A percentile compares a stretch with the other conserved stretches of the same genome.
phyloP scores from a whole-genome alignment of 2,113 vertebrate genomes.

The Tyto alba region DNA sequence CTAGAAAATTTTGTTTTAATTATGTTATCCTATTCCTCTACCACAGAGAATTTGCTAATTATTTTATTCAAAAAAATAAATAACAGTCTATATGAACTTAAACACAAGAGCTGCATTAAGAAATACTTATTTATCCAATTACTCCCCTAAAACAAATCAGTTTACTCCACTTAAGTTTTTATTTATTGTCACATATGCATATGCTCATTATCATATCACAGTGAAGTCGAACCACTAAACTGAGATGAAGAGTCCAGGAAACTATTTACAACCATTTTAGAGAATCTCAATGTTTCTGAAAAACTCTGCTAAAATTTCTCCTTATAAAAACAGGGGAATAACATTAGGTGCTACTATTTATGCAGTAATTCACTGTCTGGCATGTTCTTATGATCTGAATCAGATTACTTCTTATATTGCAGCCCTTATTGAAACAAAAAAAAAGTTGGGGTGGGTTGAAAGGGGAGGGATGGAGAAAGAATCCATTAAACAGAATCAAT shows the following conservation, averaged over 20 bases:
- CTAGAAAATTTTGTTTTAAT: background rate
- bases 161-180: background rate
- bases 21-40: background rate
- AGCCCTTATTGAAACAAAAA: background rate
- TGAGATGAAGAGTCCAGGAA: background rate
- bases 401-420: background rate
- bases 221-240: background rate
- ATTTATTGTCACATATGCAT: background rate
- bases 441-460: too few species aligned
- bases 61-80: background rate
- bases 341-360: background rate
- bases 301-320: background rate
- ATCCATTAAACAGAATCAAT: background rate
- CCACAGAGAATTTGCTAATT: background rate
- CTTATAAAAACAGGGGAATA: background rate
- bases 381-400: background rate
- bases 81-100: background rate
- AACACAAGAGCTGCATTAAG: background rate
- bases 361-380: background rate
- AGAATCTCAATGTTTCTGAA: background rate
- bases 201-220: background rate
- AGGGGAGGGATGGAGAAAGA: background rate
- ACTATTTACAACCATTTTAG: background rate
- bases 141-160: background rate
- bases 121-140: background rate